Percentiles rank a stretch among this genome's conserved stretches.
Conservation (phyloP, 2,888 invertebrate species). For the Caenorhabditis sp. region DNA sequence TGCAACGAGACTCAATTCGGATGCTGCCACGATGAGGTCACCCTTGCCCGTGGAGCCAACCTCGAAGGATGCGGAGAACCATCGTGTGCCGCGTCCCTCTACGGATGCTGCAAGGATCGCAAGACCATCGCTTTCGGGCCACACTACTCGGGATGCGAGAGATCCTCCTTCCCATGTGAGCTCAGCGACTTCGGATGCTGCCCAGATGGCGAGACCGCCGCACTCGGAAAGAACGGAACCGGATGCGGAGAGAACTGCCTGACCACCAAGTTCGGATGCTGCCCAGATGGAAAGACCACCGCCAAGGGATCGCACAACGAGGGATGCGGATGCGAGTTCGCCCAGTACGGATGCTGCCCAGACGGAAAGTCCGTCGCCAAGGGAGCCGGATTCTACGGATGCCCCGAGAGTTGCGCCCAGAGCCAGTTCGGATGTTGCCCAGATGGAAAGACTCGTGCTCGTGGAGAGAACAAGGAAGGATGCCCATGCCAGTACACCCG, state of each 20-base stretch:
- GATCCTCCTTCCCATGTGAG: slow-evolving; percentile 84
- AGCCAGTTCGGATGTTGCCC: slow-evolving; percentile 91
- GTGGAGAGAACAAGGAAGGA: slow-evolving; percentile 90
- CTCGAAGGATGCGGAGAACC: slow-evolving; percentile 88
- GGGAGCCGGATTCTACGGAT: slow-evolving; percentile 89
- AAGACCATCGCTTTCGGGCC: slow-evolving; percentile 84
- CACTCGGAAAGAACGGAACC: slow-evolving; percentile 90
- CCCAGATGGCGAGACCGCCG: slow-evolving; percentile 90
- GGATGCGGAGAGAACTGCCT: slow-evolving; percentile 85
- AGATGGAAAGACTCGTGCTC: slow-evolving; percentile 91
- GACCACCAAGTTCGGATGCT: slow-evolving; percentile 83
- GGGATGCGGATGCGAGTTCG: slow-evolving; percentile 84
- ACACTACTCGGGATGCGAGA: slow-evolving; percentile 83
- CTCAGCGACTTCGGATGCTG: slow-evolving; percentile 91
- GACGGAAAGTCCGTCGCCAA: slow-evolving; percentile 86
- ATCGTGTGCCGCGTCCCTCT: slow-evolving; percentile 82
- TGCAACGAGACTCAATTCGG: slow-evolving; percentile 87
- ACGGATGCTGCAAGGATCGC: slow-evolving; percentile 85
- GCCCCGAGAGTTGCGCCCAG: slow-evolving; percentile 86
- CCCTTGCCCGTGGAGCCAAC: slow-evolving; percentile 89
- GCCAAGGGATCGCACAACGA: slow-evolving; percentile 82
- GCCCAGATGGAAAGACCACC: slow-evolving; percentile 83
- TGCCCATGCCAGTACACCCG: slow-evolving; percentile 84
- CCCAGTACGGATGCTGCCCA: slow-evolving; percentile 86
- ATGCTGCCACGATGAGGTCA: slow-evolving; percentile 94